phyloP scores from a whole-genome alignment of 2,888 invertebrate genomes.

The Lysandra coridon region DNA sequence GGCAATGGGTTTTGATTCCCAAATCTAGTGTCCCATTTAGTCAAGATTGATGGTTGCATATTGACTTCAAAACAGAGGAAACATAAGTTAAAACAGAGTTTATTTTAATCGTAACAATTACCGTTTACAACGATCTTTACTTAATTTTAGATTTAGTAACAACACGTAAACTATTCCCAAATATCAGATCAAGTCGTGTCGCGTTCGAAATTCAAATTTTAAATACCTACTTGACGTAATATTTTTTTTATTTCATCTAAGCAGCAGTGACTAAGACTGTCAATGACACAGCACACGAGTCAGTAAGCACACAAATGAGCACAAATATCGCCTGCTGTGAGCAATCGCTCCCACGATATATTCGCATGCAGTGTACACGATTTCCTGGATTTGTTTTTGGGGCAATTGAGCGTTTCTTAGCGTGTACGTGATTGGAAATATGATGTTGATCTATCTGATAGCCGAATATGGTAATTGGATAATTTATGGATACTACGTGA shows the following conservation, averaged over 20 bases:
- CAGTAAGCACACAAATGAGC: conserved; percentile 3
- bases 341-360: conserved; percentile 24
- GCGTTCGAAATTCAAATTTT: neutral
- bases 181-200: neutral
- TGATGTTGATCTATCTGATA: conserved; percentile 38
- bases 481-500: neutral
- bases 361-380: conserved; percentile 26
- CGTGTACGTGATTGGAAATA: conserved; percentile 54
- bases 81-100: neutral
- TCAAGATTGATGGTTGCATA: neutral
- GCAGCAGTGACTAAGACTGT: neutral
- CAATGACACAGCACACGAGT: neutral
- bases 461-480: conserved; percentile 57
- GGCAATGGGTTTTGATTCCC: neutral
- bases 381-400: conserved; percentile 41
- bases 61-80: conserved; percentile 1
- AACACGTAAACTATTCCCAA: neutral
- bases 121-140: conserved; percentile 2
- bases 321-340: neutral
- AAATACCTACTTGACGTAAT: neutral
- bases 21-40: neutral
- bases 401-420: conserved; percentile 56
- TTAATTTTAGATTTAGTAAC: neutral
- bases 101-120: neutral
- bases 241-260: neutral